Evolutionary conservation across 2,888 invertebrate genomes (phyloP).

Genomic region (Eupithecia abbreviata): DNA sequence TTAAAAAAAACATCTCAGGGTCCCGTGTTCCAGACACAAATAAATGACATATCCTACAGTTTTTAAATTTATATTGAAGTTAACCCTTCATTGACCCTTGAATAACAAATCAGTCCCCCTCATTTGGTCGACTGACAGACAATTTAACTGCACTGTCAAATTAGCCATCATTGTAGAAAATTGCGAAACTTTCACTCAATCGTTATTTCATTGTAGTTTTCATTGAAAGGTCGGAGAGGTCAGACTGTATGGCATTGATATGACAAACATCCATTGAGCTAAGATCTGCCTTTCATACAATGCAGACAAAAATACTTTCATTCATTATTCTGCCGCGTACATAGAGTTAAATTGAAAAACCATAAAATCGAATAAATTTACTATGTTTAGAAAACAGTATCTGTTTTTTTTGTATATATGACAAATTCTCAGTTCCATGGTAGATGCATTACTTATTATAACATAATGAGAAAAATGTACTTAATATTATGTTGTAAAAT

Average conservation of each 20-base stretch:
- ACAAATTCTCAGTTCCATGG: background rate
- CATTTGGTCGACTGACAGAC: background rate
- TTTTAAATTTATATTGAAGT: background rate
- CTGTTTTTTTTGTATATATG: background rate
- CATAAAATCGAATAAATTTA: background rate
- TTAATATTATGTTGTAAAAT: no score
- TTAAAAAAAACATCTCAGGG: background rate
- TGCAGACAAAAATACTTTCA: constrained; percentile 4
- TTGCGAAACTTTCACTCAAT: constrained; percentile 39
- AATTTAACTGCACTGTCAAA: constrained; percentile 40
- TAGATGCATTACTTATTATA: no score
- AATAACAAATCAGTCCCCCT: background rate
- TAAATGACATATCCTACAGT: background rate
- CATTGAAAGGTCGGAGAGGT: constrained; percentile 38
- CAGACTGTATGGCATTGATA: constrained; percentile 42
- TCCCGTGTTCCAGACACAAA: background rate
- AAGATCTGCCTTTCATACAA: constrained; percentile 11
- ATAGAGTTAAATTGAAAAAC: background rate
- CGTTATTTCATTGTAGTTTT: constrained; percentile 27
- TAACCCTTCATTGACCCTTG: background rate
- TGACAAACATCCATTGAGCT: constrained; percentile 47
- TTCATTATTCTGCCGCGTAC: background rate
- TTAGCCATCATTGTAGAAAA: constrained; percentile 62
- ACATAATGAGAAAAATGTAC: no score
- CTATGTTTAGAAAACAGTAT: background rate